A percentile compares a stretch with the other conserved stretches of the same genome.
Conservation (phyloP, 2,797 vertebrate genomes). For the Scolopax rusticola region DNA sequence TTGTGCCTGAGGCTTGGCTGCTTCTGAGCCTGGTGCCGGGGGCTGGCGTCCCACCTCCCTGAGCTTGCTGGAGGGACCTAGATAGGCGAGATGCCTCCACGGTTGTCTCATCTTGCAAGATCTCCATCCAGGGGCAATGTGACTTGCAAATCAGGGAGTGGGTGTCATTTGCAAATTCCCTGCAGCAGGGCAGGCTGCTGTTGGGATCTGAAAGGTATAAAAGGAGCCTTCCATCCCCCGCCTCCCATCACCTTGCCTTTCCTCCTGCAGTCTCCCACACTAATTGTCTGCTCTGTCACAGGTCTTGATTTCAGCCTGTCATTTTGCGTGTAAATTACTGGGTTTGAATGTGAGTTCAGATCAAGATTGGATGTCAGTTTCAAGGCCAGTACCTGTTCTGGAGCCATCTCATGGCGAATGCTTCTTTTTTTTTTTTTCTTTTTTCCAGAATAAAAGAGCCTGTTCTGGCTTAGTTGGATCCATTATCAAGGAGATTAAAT, state of each 20-base stretch:
- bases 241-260: neutral
- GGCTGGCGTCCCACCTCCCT: fast-evolving
- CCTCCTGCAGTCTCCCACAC: neutral
- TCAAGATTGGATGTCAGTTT: constrained; percentile 1
- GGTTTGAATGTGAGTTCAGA: neutral
- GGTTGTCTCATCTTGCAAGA: constrained; percentile 1
- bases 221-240: neutral
- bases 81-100: neutral
- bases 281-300: constrained; percentile 34
- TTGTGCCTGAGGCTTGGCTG: neutral
- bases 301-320: constrained; percentile 25
- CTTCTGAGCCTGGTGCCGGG: neutral
- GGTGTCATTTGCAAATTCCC: constrained; percentile 53
- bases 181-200: constrained; percentile 35
- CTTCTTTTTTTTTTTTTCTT: neutral
- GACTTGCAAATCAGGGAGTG: constrained; percentile 65
- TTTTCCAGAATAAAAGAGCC: neutral
- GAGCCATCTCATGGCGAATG: neutral
- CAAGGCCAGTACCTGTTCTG: neutral
- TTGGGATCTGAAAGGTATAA: neutral
- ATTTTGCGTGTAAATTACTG: neutral
- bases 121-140: constrained; percentile 23
- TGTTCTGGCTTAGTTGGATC: neutral
- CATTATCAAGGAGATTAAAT: constrained; percentile 3
- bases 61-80: neutral